phyloP scores from a whole-genome alignment of 2,888 invertebrate species.

The Sarcophaga variegata region DNA sequence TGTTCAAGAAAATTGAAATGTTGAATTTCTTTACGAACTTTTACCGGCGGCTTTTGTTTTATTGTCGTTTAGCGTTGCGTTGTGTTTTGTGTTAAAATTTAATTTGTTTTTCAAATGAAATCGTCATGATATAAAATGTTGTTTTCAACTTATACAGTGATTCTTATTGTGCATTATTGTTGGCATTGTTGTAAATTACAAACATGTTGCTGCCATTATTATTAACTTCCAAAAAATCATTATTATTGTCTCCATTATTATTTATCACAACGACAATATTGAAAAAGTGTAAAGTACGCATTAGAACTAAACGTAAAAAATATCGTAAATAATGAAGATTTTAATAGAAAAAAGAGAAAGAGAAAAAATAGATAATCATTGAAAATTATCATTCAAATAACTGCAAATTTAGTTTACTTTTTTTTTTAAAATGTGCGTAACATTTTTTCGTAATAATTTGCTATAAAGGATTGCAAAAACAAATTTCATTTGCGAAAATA shows the following conservation, averaged over 20 bases:
- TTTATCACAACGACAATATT: slow-evolving; percentile 73
- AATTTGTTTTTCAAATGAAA: slow-evolving; percentile 53
- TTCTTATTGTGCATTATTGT: slow-evolving; percentile 71
- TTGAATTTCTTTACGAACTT: slow-evolving; percentile 13
- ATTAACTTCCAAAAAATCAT: slow-evolving; percentile 73
- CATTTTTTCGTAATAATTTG: too few relatives aligned
- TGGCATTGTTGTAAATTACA: slow-evolving; percentile 75
- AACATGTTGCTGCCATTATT: slow-evolving; percentile 80
- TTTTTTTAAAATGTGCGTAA: too few relatives aligned
- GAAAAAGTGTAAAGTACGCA: slow-evolving; percentile 80
- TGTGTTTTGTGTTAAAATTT: slow-evolving; percentile 16
- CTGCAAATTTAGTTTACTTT: too few relatives aligned
- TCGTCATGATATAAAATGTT: slow-evolving; percentile 76
- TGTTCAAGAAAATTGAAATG: not conserved
- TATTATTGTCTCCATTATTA: slow-evolving; percentile 74
- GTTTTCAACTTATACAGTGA: slow-evolving; percentile 55
- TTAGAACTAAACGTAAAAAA: slow-evolving; percentile 81
- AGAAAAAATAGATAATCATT: not conserved
- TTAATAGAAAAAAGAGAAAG: slow-evolving; percentile 29
- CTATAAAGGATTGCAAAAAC: too few relatives aligned
- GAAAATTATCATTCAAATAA: too few relatives aligned
- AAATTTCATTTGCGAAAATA: too few relatives aligned
- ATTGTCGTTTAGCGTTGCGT: slow-evolving; percentile 62
- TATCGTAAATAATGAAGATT: slow-evolving; percentile 77
- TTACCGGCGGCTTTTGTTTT: slow-evolving; percentile 66